Base-by-base conservation (phyloP, 2,888 invertebrate genomes). In the Nebria brevicollis region DNA sequence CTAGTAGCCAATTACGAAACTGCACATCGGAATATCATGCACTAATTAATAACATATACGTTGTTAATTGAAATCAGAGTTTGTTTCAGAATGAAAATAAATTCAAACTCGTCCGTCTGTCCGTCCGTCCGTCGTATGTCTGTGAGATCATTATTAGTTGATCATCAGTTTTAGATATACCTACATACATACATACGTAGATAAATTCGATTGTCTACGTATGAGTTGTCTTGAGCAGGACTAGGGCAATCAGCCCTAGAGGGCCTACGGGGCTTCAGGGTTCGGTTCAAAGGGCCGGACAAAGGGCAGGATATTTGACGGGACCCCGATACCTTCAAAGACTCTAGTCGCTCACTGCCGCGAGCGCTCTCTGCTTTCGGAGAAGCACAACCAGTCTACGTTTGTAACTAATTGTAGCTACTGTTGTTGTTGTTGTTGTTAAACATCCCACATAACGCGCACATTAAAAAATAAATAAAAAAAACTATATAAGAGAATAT, bases 271-370 rank as follows among this genome's bases (percentile, higher is more conserved):
- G 79, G 80, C 75, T 8, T 10, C 54, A 25, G 11, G 26, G 7
- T 11, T 70, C 13, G 70, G 13, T 70, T 72, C 78, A 78, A 78
- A 78, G 66, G 76, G 76, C 76, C 80, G 80, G 80, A 80, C 80
- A 80, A 80, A 80, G 80, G 70, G 70, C 75, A 75, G 80, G 80
- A 80, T 75, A 80, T 80, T 80, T 80, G 80, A 80, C 75, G 80
- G 80, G 75, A 72, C 80, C 80, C 75, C 66, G 41, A 70, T 70
- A 70, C 73, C 79, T 73, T 79, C 80, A 80, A 80, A 80, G 80
- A 75, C 79, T 64, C n/a, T 66, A 64, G 25, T 72, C 26, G 72
- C 13, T n/a, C 10, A 34, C 0, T 34, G 77, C 72, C 77, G 15
- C 34, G 13, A 65, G 76, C 76, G 34, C 20, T 10, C 34, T 11